Evolutionary conservation across 2,888 invertebrate genomes (phyloP), one percentile per base, ranked within the genome.

Genomic region (Drosophila emarginata): DNA sequence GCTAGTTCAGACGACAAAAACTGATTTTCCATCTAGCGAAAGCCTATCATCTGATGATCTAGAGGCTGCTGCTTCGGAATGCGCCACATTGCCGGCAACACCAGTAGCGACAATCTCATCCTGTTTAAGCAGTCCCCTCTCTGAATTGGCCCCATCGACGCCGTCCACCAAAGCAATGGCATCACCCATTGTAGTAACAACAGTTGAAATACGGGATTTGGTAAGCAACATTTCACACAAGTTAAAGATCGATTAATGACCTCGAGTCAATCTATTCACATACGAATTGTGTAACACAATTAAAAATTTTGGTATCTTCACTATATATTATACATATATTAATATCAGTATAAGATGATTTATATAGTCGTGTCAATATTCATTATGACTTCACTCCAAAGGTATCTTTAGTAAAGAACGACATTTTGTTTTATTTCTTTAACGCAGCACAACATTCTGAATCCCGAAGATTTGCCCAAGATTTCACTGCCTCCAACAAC

Each of bases 121-220:
- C 40, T 70, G 66, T 56, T 61, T 73, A 37, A 70, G 68, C 28
- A 73, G 73, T 60, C 84, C 78, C 15, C 57, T 80, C 7, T 78
- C 76, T 59, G 81, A 81, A 57, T 69, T 67, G 60, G 70, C 80
- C 61, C 80, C 79, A 54, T 80, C 78, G 40, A 79, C 84, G 15
- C 70, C 82, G 26, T 78, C 77, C 61, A 75, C 82, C 15, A 61
- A 59, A 67, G 79, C 79, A 51, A 84, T 80, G 78, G 64, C 76
- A 11, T 76, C 78, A 3, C 84, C 89, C 11, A 76, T 80, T 61
- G 75, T 89, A 50, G 72, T 88, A 6, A 85, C 83, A 14, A 86
- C 80, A 53, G 81, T 73, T 14, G 78, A 76, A 61, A 75, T 84
- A 61, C 74, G 72, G 37, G 74, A 81, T 53, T 75, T 74, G 65